These are phyloP conservation scores for Dicycla oo DNA, from an alignment of 2,888 invertebrate species.

Conservation along the genomic window DNA sequence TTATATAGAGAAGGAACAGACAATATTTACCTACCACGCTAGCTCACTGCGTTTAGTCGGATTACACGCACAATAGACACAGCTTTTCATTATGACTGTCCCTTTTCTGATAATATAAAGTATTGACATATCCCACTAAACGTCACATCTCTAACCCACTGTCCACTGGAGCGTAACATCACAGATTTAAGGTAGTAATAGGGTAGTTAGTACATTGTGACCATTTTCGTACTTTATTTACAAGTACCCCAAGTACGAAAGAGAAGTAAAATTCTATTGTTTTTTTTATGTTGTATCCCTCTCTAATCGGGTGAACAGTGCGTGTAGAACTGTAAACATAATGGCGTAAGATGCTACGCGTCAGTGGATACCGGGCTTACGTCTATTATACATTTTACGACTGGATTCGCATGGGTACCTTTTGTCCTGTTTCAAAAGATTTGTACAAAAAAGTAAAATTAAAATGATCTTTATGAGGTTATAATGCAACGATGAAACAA, in stretches of 20 bases:
- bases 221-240: conserved; percentile 33
- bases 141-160: not conserved
- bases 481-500: not conserved
- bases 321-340: conserved; percentile 28
- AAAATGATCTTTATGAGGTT: not conserved
- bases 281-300: conserved; percentile 24
- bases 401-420: conserved; percentile 5
- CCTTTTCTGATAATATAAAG: conserved; percentile 7
- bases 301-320: conserved; percentile 29
- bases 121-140: conserved; percentile 12
- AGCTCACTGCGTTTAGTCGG: not conserved
- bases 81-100: not conserved
- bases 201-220: too few relatives aligned
- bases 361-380: conserved; percentile 36
- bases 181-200: conserved; percentile 17
- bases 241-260: conserved; percentile 16
- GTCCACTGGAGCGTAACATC: conserved; percentile 26
- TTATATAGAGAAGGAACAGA: not conserved
- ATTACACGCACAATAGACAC: not conserved
- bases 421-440: conserved; percentile 25
- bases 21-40: not conserved
- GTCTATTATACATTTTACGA: conserved; percentile 40
- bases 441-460: not conserved
- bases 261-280: conserved; percentile 9
- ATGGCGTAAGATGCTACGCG: conserved; percentile 37